Evolutionary conservation across 2,797 vertebrate genomes (phyloP), one percentile per base, ranked within the genome.

Genomic region (Hozukius guyotensis): DNA sequence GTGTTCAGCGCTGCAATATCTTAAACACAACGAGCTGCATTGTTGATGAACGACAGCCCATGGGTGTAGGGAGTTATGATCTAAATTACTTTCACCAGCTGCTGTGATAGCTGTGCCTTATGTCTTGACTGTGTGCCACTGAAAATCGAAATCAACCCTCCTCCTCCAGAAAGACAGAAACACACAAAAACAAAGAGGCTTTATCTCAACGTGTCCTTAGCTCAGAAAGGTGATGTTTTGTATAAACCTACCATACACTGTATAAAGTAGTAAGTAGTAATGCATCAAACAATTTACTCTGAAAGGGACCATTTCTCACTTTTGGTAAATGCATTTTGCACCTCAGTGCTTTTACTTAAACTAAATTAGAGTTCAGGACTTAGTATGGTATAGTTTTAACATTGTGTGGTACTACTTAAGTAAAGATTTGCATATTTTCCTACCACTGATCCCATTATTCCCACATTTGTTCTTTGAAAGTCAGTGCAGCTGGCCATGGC

Each of bases 51-150:
- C 2, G 29, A 73, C 71, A 78, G 75, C 85, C 81, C 32, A 56
- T 63, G 67, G 67, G 77, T 78, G 72, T 20, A 24, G 29, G 36
- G 68, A 55, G 77, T 77, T 69, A 81, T 79, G 52, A 84, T 87
- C 83, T 77, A 77, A 86, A 89, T 79, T 32, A 82, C 65, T 79
- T 74, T 73, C 60, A 79, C 68, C 81, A 86, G 84, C 75, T 75
- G 85, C 22, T 70, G 13, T 59, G 24, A 81, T 61, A 76, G 81
- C 66, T 86, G 36, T 16, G 67, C 63, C 67, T 69, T 66, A 42
- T 86, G 68, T 76, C 75, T 79, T 74, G 18, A 62, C 59, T 42
- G 64, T 78, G 64, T 38, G 36, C 71, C 56, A 18, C 49, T 27
- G 38, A 67, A 81, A 76, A 72, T 75, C 46, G 69, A 27, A 78